A percentile compares a stretch with the other conserved stretches of the same genome.
Evolutionary conservation across 2,888 invertebrate species (phyloP).

Genomic region (Agriopis leucophaearia): DNA sequence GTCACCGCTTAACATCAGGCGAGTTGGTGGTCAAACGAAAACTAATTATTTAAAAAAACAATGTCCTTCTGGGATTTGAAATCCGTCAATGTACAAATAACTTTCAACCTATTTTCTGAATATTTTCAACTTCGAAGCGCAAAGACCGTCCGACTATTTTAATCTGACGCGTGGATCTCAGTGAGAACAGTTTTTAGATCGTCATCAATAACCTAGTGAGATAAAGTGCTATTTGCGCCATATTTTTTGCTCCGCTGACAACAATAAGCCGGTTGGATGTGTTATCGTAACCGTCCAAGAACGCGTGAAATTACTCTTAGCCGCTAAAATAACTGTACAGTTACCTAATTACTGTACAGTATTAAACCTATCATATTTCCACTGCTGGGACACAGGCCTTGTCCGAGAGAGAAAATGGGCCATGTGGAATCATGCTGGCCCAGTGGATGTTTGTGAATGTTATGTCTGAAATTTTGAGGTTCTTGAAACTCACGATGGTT

Average conservation of each 20-base stretch:
- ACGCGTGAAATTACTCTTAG: conserved; percentile 11
- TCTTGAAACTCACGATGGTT: too few species aligned
- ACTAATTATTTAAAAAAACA: too few species aligned
- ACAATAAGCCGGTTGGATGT: conserved; percentile 9
- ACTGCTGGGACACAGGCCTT: background rate
- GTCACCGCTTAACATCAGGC: too few species aligned
- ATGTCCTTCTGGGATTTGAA: too few species aligned
- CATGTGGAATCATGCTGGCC: too few species aligned
- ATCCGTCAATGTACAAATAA: background rate
- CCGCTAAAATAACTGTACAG: background rate
- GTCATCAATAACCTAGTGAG: conserved; percentile 27
- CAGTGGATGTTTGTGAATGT: too few species aligned
- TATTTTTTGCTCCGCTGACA: conserved; percentile 34
- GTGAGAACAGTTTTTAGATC: conserved; percentile 24
- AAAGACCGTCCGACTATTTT: background rate
- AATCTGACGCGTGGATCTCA: background rate
- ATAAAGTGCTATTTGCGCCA: conserved; percentile 30
- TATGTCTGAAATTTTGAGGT: too few species aligned
- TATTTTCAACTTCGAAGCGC: background rate
- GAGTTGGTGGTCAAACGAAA: too few species aligned
- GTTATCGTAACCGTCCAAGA: conserved; percentile 17
- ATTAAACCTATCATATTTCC: background rate
- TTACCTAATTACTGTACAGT: background rate
- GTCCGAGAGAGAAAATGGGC: too few species aligned
- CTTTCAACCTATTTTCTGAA: background rate